These are phyloP conservation scores for Coregonus clupeaformis DNA, from an alignment of 2,113 vertebrate species.

Conservation along the genomic window DNA sequence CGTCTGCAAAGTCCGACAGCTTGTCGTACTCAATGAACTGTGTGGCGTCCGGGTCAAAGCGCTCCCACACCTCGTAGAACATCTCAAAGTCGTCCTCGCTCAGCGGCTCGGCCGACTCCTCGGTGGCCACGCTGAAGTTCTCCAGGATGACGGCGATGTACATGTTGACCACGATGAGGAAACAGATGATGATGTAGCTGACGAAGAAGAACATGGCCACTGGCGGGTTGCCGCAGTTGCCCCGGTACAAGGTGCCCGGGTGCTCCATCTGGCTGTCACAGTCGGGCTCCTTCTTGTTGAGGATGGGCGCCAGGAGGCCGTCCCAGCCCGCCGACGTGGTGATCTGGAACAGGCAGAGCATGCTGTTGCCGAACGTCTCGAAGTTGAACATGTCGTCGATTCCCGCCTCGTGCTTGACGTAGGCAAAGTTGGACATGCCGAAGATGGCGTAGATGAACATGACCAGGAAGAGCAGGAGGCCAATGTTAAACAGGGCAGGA, in stretches of 20 bases:
- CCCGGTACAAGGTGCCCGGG: slow-evolving; percentile 80
- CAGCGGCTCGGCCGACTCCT: slow-evolving; percentile 92
- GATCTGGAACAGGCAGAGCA: slow-evolving; percentile 96
- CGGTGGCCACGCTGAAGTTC: slow-evolving; percentile 94
- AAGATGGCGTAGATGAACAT: slow-evolving; percentile 99
- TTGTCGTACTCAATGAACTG: slow-evolving; percentile 91
- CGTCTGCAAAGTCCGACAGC: slow-evolving; percentile 90
- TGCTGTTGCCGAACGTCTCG: slow-evolving; percentile 93
- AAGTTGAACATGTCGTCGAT: slow-evolving; percentile 98
- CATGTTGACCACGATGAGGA: slow-evolving; percentile 98
- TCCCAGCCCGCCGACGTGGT: slow-evolving; percentile 95
- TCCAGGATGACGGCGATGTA: slow-evolving; percentile 98
- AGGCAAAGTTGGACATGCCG: slow-evolving; percentile 97
- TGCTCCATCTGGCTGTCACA: slow-evolving; percentile 83
- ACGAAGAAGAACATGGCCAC: slow-evolving; percentile 94
- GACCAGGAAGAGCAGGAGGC: slow-evolving; percentile 91
- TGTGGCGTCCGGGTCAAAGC: slow-evolving; percentile 88
- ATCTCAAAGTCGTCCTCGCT: slow-evolving; percentile 96
- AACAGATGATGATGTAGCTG: slow-evolving; percentile 97
- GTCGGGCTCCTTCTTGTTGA: slow-evolving; percentile 86
- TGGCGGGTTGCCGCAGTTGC: slow-evolving; percentile 89
- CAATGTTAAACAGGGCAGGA: slow-evolving; percentile 95
- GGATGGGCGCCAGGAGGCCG: slow-evolving; percentile 81
- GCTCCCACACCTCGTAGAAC: slow-evolving; percentile 98
- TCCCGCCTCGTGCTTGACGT: slow-evolving; percentile 86